These are phyloP conservation scores for Corydoras maculifer DNA, from an alignment of 2,113 vertebrate species.

Conservation along the genomic window DNA sequence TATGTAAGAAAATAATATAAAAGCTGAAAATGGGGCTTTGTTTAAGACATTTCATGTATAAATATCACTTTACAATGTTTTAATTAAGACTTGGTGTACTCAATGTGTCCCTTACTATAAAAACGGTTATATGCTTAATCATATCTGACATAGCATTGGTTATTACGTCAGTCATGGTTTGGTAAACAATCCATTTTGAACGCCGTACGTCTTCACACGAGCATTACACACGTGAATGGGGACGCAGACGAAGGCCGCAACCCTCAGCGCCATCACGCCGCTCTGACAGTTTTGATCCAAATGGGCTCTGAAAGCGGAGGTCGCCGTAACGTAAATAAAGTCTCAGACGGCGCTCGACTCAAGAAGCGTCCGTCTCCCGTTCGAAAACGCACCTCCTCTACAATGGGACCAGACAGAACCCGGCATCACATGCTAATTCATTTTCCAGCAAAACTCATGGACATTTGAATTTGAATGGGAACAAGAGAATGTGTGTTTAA, in stretches of 20 bases:
- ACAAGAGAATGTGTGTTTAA: constrained; percentile 37
- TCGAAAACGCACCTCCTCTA: constrained; percentile 27
- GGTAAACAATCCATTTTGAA: no score
- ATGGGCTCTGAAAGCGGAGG: no score
- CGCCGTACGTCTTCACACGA: not conserved
- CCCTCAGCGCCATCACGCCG: constrained; percentile 44
- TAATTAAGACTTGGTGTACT: no score
- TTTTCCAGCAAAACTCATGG: constrained; percentile 36
- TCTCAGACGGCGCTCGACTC: constrained; percentile 33
- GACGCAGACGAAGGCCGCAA: constrained; percentile 56
- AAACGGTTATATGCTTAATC: no score
- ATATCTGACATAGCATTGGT: no score
- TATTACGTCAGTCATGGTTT: no score
- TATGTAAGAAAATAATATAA: no score
- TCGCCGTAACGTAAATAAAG: constrained; percentile 66
- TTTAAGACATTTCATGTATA: no score
- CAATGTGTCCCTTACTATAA: no score
- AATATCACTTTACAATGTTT: no score
- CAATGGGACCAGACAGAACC: constrained; percentile 30
- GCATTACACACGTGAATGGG: constrained; percentile 34
- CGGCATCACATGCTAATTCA: constrained; percentile 51
- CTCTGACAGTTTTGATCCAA: no score
- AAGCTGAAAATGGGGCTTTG: no score
- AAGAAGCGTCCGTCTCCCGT: constrained; percentile 17
- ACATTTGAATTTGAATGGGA: constrained; percentile 47